Conservation (phyloP, 2,888 invertebrate genomes). For the Ochropacha duplaris region DNA sequence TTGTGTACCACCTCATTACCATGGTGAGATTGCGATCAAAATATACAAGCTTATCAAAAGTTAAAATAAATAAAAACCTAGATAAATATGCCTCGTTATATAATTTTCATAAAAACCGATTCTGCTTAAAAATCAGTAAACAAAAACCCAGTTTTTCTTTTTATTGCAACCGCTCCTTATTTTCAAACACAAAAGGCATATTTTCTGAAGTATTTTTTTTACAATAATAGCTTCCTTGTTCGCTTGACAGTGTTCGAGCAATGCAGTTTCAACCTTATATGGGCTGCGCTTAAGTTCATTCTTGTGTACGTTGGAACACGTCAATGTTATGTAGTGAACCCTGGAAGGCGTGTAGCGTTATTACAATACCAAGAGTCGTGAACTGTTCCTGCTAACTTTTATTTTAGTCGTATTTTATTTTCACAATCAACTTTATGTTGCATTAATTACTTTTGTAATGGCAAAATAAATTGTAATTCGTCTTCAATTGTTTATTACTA, state of each 20-base stretch:
- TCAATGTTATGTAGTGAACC: constrained; percentile 26
- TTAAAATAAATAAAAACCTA: too few species aligned
- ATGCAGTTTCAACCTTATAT: constrained; percentile 19
- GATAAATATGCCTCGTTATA: neutral
- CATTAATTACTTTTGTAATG: neutral
- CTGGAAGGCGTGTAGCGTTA: constrained; percentile 29
- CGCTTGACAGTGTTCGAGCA: constrained; percentile 8
- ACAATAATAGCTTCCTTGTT: constrained; percentile 29
- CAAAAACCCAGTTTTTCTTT: constrained; percentile 13
- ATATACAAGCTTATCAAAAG: too few species aligned
- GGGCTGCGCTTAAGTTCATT: constrained; percentile 17
- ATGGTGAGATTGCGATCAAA: too few species aligned
- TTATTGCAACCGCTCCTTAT: constrained; percentile 26
- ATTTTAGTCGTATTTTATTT: constrained; percentile 8
- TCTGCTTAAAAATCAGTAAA: constrained; percentile 4
- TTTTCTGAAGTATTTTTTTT: constrained; percentile 12
- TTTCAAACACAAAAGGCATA: constrained; percentile 17
- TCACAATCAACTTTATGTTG: neutral
- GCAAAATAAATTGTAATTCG: too few species aligned
- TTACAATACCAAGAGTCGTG: constrained; percentile 24
- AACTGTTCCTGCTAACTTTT: constrained; percentile 6
- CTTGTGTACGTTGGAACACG: constrained; percentile 14
- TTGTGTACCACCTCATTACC: too few species aligned
- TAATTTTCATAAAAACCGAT: neutral
- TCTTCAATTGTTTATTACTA: too few species aligned